phyloP scores from a whole-genome alignment of 2,113 vertebrate species.

The Amphiprion percula region DNA sequence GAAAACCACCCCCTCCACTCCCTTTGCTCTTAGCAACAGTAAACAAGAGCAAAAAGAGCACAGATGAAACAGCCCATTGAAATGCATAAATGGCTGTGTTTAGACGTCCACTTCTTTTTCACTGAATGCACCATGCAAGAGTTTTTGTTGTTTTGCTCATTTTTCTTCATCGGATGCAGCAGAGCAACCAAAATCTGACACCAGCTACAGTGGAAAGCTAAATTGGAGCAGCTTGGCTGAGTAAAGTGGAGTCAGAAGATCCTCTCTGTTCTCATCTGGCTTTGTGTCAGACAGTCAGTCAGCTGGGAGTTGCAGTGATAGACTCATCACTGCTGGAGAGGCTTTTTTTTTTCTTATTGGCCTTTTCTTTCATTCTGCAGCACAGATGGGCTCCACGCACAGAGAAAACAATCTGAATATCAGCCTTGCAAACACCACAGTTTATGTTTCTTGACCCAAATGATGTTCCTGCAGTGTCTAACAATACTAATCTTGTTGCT shows the following conservation, averaged over 20 bases:
- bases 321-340: conserved; percentile 59
- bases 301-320: conserved; percentile 56
- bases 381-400: conserved; percentile 52
- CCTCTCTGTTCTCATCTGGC: conserved; percentile 59
- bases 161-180: conserved; percentile 22
- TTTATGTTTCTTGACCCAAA: conserved; percentile 46
- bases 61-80: conserved; percentile 11
- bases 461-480: conserved; percentile 10
- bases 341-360: conserved; percentile 47
- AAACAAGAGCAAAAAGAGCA: not conserved
- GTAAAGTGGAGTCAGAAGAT: conserved; percentile 31
- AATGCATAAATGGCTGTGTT: not conserved
- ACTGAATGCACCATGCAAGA: not conserved
- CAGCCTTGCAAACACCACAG: not conserved
- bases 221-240: conserved; percentile 37
- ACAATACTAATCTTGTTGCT: not conserved
- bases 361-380: conserved; percentile 40
- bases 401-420: conserved; percentile 40
- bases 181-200: conserved; percentile 1
- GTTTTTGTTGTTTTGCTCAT: not conserved
- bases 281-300: conserved; percentile 59
- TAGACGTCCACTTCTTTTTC: not conserved
- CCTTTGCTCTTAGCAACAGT: conserved; percentile 3
- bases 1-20: not conserved
- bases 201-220: conserved; percentile 12